These are phyloP conservation scores for Lordiphosa collinella DNA, from an alignment of 1,140 invertebrate genomes.

Conservation along the genomic window DNA sequence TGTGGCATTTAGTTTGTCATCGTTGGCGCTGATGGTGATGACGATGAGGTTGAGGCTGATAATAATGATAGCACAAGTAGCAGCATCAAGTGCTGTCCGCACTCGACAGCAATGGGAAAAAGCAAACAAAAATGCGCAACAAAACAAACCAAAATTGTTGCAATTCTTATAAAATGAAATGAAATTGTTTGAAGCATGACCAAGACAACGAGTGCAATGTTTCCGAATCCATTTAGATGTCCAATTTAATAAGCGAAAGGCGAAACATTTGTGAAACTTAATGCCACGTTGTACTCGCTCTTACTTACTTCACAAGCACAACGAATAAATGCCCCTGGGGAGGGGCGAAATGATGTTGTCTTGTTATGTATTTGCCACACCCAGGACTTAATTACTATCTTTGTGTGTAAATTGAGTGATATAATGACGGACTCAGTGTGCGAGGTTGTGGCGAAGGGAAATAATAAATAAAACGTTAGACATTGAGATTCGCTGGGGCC, in stretches of 20 bases:
- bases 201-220: slow-evolving; percentile 23
- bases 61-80: slow-evolving; percentile 11
- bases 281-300: slow-evolving; percentile 10
- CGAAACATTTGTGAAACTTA: slow-evolving; percentile 14
- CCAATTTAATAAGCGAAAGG: slow-evolving; percentile 37
- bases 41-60: slow-evolving; percentile 10
- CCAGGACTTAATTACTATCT: slow-evolving; percentile 35
- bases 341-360: background rate
- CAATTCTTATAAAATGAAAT: slow-evolving; percentile 30
- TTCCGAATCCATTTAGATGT: slow-evolving; percentile 52
- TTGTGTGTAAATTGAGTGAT: slow-evolving; percentile 22
- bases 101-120: slow-evolving; percentile 3
- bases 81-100: slow-evolving; percentile 15
- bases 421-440: slow-evolving; percentile 15
- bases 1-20: slow-evolving; percentile 45
- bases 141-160: slow-evolving; percentile 12
- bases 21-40: background rate
- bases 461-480: slow-evolving; percentile 62
- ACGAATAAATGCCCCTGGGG: too few relatives aligned
- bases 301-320: background rate
- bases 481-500: slow-evolving; percentile 22
- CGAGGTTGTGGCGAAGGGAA: slow-evolving; percentile 26
- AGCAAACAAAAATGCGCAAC: background rate
- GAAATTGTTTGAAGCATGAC: slow-evolving; percentile 31
- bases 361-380: background rate